These are phyloP conservation scores for Epicauta chinensis DNA, from an alignment of 1,140 invertebrate species.

Conservation along the genomic window DNA sequence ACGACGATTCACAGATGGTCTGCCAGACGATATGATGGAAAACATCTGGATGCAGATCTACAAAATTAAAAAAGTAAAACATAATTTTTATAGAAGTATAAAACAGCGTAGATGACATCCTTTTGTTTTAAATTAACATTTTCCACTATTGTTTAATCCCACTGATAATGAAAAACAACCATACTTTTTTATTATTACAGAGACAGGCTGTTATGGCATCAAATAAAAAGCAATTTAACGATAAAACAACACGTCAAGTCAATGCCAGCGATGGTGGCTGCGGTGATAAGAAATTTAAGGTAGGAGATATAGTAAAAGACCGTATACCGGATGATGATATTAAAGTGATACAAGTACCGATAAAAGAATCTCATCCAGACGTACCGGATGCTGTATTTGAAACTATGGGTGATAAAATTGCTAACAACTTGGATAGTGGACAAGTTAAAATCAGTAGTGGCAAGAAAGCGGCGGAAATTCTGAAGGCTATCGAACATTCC, in stretches of 20 bases:
- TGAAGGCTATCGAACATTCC: conserved; percentile 15
- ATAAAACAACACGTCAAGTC: background rate
- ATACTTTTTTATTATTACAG: background rate
- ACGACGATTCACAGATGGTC: conserved; percentile 15
- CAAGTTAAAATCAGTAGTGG: conserved; percentile 38
- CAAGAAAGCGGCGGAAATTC: conserved; percentile 30
- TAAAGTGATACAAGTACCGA: conserved; percentile 40
- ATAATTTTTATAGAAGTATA: background rate
- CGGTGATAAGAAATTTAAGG: conserved; percentile 19
- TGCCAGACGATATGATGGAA: conserved; percentile 24
- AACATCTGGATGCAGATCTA: conserved; percentile 31
- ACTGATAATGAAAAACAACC: no score
- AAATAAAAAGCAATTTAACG: background rate
- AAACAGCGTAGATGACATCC: background rate
- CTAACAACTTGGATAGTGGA: conserved; percentile 38
- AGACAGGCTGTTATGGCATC: background rate
- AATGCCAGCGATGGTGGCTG: background rate
- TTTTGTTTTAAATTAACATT: no score
- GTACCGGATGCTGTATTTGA: conserved; percentile 44
- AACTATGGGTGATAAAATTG: conserved; percentile 40
- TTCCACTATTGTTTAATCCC: no score
- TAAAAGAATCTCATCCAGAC: conserved; percentile 39
- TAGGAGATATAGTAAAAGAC: conserved; percentile 42
- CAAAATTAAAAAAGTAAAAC: background rate
- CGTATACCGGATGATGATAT: conserved; percentile 31